phyloP scores from a whole-genome alignment of 2,888 invertebrate genomes.

The Agapostemon virescens region DNA sequence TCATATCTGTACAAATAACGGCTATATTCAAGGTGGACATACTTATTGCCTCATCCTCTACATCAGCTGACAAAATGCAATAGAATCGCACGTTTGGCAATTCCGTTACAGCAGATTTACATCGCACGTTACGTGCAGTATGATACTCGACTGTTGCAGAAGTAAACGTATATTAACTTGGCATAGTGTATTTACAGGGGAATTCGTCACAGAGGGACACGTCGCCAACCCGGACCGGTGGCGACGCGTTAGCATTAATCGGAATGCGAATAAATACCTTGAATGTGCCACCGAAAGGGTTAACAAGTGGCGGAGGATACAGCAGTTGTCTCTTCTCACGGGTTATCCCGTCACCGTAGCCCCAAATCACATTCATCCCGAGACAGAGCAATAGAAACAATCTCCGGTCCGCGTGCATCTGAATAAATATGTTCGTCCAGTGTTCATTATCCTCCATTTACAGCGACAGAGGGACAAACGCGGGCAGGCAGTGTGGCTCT shows the following conservation, averaged over 20 bases:
- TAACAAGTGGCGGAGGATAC: constrained; percentile 81
- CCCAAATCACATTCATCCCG: background rate
- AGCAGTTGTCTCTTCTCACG: constrained; percentile 60
- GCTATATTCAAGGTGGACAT: no score
- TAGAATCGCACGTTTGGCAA: no score
- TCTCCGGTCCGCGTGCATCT: constrained; percentile 14
- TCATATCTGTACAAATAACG: no score
- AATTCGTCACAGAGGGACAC: background rate
- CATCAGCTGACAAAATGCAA: no score
- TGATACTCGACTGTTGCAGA: background rate
- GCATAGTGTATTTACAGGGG: background rate
- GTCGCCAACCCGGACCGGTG: background rate
- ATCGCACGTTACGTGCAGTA: background rate
- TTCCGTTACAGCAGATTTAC: no score
- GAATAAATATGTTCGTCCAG: constrained; percentile 7
- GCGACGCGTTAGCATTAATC: background rate
- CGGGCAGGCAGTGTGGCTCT: background rate
- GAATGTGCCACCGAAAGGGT: constrained; percentile 82
- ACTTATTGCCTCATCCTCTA: no score
- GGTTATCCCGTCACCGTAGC: background rate
- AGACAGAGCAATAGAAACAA: constrained; percentile 13
- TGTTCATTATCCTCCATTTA: background rate
- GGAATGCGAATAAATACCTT: constrained; percentile 79
- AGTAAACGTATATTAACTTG: background rate
- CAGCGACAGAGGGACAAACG: background rate